These are phyloP conservation scores for Centruroides vittatus DNA, from an alignment of 1,140 invertebrate genomes.

Conservation along the genomic window DNA sequence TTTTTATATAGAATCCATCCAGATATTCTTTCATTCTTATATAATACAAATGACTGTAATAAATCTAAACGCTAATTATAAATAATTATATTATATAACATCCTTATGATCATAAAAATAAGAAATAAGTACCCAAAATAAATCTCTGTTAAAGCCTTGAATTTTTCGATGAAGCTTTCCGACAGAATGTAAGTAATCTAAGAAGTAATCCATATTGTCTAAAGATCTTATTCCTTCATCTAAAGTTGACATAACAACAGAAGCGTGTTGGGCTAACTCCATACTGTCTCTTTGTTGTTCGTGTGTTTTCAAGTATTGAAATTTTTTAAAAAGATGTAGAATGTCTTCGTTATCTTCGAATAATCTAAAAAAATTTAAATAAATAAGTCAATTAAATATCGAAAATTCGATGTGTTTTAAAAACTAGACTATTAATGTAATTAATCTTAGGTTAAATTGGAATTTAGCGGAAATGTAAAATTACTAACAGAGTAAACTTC, in stretches of 20 bases:
- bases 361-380: slow-evolving; percentile 41
- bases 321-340: slow-evolving; percentile 62
- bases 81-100: too few species aligned
- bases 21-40: too few species aligned
- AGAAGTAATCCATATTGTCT: slow-evolving; percentile 67
- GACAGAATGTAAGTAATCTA: slow-evolving; percentile 62
- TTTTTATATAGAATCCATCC: too few species aligned
- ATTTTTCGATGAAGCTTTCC: slow-evolving; percentile 67
- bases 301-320: slow-evolving; percentile 55
- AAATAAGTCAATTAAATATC: background rate
- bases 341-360: slow-evolving; percentile 76
- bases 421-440: too few species aligned
- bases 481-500: too few species aligned
- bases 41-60: too few species aligned
- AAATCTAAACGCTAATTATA: too few species aligned
- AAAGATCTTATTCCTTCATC: slow-evolving; percentile 63
- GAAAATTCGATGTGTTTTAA: too few species aligned
- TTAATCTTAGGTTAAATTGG: too few species aligned
- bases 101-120: too few species aligned
- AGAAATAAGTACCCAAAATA: slow-evolving; percentile 56
- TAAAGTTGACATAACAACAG: slow-evolving; percentile 72
- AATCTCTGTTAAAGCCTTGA: slow-evolving; percentile 66
- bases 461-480: too few species aligned
- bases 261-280: slow-evolving; percentile 71
- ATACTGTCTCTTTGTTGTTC: slow-evolving; percentile 63